Evolutionary conservation across 2,888 invertebrate genomes (phyloP).

Genomic region (Selenia dentaria): DNA sequence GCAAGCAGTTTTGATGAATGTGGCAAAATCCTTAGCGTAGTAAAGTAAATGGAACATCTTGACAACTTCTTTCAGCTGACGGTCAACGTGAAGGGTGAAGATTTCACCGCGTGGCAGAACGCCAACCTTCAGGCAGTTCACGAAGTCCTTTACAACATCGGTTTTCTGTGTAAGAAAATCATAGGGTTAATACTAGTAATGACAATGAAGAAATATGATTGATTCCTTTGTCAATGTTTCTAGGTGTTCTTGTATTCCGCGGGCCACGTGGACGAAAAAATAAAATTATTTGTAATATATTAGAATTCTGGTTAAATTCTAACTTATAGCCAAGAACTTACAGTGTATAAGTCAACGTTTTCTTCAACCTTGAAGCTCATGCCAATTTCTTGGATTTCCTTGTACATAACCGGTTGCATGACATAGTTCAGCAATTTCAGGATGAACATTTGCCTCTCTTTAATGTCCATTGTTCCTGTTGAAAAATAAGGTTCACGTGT

Average conservation of each 20-base stretch:
- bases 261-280: no score
- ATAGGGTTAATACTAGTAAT: neutral
- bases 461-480: slow-evolving; percentile 34
- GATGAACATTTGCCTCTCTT: slow-evolving; percentile 74
- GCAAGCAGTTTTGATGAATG: slow-evolving; percentile 77
- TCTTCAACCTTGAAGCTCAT: slow-evolving; percentile 70
- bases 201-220: no score
- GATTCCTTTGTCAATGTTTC: no score
- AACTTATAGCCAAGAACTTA: slow-evolving; percentile 46
- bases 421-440: slow-evolving; percentile 81
- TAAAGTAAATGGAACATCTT: slow-evolving; percentile 81
- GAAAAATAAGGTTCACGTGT: slow-evolving; percentile 11
- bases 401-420: slow-evolving; percentile 73
- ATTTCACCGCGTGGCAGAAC: slow-evolving; percentile 82
- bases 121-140: slow-evolving; percentile 79
- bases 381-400: slow-evolving; percentile 71
- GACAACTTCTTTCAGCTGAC: slow-evolving; percentile 78
- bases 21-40: slow-evolving; percentile 79
- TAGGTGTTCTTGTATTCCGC: no score
- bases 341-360: slow-evolving; percentile 60
- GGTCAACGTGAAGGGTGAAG: slow-evolving; percentile 76
- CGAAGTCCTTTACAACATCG: slow-evolving; percentile 84
- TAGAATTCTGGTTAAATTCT: no score
- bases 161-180: slow-evolving; percentile 62
- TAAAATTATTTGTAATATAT: neutral